Evolutionary conservation across 2,797 vertebrate species (phyloP).

Genomic region (Ptychadena robeensis): DNA sequence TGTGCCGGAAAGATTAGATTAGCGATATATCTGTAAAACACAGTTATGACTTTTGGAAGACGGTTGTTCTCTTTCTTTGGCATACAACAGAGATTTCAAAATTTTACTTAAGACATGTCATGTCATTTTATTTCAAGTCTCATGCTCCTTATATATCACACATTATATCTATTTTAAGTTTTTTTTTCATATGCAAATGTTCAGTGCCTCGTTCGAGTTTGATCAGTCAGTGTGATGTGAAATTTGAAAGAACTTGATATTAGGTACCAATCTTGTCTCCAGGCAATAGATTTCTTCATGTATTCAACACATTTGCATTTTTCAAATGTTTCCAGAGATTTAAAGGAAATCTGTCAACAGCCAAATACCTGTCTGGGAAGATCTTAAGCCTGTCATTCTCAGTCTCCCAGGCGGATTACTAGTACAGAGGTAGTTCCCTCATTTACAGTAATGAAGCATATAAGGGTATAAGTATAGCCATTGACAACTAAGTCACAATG

Average conservation of each 20-base stretch:
- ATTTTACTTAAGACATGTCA: neutral
- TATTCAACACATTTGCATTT: neutral
- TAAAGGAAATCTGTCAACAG: neutral
- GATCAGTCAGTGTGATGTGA: neutral
- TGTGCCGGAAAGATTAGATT: neutral
- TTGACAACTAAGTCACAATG: too few relatives aligned
- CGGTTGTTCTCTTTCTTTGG: neutral
- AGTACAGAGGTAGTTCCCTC: neutral
- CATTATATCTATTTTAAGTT: slow-evolving; percentile 46
- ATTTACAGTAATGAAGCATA: neutral
- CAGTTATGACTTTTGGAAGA: neutral
- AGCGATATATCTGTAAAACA: neutral
- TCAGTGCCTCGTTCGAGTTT: neutral
- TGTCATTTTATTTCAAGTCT: slow-evolving; percentile 17
- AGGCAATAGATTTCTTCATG: neutral
- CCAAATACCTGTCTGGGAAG: neutral
- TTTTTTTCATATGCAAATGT: slow-evolving; percentile 44
- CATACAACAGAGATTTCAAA: neutral
- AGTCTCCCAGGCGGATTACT: neutral
- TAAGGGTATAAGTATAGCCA: too few relatives aligned
- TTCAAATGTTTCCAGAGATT: neutral
- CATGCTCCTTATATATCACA: slow-evolving; percentile 9
- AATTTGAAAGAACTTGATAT: slow-evolving; percentile 18
- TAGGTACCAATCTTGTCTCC: neutral
- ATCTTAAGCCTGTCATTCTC: neutral